A percentile compares a stretch with the other conserved stretches of the same genome.
Evolutionary conservation across 2,888 invertebrate species (phyloP).

Genomic region (Globia sparganii): DNA sequence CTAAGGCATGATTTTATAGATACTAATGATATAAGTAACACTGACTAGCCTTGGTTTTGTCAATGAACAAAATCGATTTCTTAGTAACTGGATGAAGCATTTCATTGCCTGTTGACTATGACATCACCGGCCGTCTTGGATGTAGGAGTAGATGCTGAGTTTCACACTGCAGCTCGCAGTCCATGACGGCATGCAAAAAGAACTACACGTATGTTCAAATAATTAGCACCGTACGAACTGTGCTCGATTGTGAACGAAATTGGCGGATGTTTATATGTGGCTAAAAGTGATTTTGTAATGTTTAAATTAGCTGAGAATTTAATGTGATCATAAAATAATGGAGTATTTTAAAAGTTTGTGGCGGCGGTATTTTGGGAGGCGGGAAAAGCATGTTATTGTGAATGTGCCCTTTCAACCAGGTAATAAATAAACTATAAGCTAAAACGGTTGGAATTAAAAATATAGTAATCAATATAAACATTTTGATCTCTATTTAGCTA

Average conservation of each 20-base stretch:
- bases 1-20: slow-evolving; percentile 64
- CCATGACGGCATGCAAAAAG: slow-evolving; percentile 78
- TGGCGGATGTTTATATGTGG: slow-evolving; percentile 37
- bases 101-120: slow-evolving; percentile 80
- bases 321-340: slow-evolving; percentile 72
- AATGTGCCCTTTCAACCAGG: slow-evolving; percentile 88
- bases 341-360: slow-evolving; percentile 84
- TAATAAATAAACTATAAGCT: slow-evolving; percentile 63
- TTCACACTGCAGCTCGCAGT: slow-evolving; percentile 79
- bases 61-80: slow-evolving; percentile 77
- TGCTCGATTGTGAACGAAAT: slow-evolving; percentile 60
- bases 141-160: slow-evolving; percentile 76
- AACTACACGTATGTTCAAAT: slow-evolving; percentile 80
- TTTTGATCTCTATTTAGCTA: background rate
- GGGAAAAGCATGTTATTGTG: slow-evolving; percentile 82
- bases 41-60: slow-evolving; percentile 70
- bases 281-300: slow-evolving; percentile 60
- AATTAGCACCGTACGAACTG: slow-evolving; percentile 78
- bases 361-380: slow-evolving; percentile 81
- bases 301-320: slow-evolving; percentile 44
- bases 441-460: background rate
- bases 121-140: slow-evolving; percentile 82
- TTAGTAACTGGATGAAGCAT: slow-evolving; percentile 77
- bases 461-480: background rate
- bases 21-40: slow-evolving; percentile 74